Percentiles rank a stretch among this genome's conserved stretches.
Conservation (phyloP, 2,113 vertebrate species). For the Hipposideros armiger region DNA sequence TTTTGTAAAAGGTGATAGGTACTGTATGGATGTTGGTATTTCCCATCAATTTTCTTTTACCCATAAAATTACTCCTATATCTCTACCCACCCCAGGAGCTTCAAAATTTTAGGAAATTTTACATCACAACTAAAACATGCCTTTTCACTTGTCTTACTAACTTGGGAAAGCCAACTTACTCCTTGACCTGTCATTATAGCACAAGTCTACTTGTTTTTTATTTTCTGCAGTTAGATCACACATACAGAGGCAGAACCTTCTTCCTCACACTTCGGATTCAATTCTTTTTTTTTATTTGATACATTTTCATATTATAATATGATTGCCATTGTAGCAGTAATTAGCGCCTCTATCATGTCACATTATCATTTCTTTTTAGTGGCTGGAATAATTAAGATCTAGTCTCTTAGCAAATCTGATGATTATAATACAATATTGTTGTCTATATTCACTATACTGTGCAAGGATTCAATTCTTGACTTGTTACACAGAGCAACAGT, state of each 20-base stretch:
- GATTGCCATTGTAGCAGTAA: neutral
- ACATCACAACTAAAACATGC: neutral
- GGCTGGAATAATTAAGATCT: conserved; percentile 42
- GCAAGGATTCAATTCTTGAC: conserved; percentile 32
- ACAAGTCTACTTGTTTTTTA: neutral
- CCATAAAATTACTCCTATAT: conserved; percentile 11
- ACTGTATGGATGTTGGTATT: neutral
- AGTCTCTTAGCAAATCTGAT: conserved; percentile 4
- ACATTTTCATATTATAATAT: neutral
- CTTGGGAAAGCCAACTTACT: conserved; percentile 11
- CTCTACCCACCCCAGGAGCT: neutral
- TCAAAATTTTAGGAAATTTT: conserved; percentile 33
- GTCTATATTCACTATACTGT: neutral
- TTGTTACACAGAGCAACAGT: neutral
- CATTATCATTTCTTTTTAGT: conserved; percentile 24
- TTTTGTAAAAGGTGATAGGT: conserved; percentile 56
- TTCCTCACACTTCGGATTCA: neutral
- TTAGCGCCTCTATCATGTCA: neutral
- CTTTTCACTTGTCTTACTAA: conserved; percentile 55
- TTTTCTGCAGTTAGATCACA: conserved; percentile 15
- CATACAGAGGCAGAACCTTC: neutral
- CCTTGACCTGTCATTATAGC: neutral
- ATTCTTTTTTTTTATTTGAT: neutral
- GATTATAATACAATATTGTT: neutral
- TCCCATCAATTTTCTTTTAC: conserved; percentile 31